Evolutionary conservation across 2,113 vertebrate species (phyloP).

Genomic region (Larimichthys crocea): DNA sequence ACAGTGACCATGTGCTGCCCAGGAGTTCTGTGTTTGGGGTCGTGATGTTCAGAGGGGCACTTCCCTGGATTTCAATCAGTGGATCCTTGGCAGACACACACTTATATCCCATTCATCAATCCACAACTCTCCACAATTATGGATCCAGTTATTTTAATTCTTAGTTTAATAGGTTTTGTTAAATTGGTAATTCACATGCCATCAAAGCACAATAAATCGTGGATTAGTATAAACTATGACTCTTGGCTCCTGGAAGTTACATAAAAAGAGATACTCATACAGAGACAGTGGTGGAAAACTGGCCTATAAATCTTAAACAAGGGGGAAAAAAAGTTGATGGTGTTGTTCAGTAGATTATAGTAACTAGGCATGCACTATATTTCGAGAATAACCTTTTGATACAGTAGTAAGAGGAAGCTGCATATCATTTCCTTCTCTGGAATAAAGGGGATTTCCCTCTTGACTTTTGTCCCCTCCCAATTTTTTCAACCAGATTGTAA

Average conservation of each 20-base stretch:
- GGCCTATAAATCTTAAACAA: neutral
- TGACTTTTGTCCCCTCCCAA: neutral
- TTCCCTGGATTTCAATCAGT: constrained; percentile 14
- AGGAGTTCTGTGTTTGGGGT: constrained; percentile 15
- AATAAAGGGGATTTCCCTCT: neutral
- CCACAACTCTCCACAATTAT: neutral
- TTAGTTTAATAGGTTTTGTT: constrained; percentile 5
- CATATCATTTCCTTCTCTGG: neutral
- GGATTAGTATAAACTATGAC: neutral
- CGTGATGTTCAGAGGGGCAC: constrained; percentile 3
- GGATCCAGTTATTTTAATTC: constrained; percentile 12
- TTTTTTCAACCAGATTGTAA: constrained; percentile 13
- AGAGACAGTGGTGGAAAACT: neutral
- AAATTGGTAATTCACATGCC: neutral
- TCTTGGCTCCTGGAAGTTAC: neutral
- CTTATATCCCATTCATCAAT: constrained; percentile 6
- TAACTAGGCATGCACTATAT: neutral
- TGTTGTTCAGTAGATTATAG: neutral
- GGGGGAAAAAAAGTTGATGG: neutral
- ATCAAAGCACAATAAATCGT: neutral
- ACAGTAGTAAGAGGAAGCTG: neutral
- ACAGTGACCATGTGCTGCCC: constrained; percentile 42
- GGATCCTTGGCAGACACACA: neutral
- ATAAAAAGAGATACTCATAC: neutral
- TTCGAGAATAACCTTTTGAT: neutral